These are phyloP conservation scores for Anguilla megastoma DNA, from an alignment of 2,797 vertebrate species.

Conservation along the genomic window DNA sequence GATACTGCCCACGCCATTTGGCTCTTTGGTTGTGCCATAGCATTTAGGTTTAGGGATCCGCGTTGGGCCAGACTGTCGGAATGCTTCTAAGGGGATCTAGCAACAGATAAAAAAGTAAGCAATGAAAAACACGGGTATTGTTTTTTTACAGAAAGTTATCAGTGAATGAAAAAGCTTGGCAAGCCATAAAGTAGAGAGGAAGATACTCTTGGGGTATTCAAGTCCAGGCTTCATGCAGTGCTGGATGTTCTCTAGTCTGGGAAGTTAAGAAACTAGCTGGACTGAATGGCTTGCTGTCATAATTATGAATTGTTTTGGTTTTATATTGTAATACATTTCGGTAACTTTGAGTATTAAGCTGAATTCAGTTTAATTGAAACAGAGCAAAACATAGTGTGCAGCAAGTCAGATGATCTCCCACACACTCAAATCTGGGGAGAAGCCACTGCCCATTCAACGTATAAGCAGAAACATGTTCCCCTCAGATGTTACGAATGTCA, in stretches of 20 bases:
- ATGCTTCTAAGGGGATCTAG: constrained; percentile 82
- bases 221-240: no score
- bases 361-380: constrained; percentile 27
- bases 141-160: no score
- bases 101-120: constrained; percentile 51
- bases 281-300: not conserved
- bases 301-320: no score
- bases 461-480: not conserved
- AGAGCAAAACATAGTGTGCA: constrained; percentile 42
- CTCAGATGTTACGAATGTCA: not conserved
- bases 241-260: no score
- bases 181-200: no score
- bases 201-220: no score
- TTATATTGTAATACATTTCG: not conserved
- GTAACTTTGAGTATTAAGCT: constrained; percentile 46
- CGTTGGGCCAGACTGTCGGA: constrained; percentile 76
- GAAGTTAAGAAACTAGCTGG: no score
- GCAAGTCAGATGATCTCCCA: constrained; percentile 19
- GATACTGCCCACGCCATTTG: constrained; percentile 49
- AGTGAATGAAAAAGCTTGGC: no score
- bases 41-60: constrained; percentile 87
- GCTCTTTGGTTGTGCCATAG: constrained; percentile 66
- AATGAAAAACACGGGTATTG: constrained; percentile 18
- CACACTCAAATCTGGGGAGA: not conserved
- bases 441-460: not conserved